phyloP scores from a whole-genome alignment of 2,113 vertebrate genomes.

The Otocyon megalotis region DNA sequence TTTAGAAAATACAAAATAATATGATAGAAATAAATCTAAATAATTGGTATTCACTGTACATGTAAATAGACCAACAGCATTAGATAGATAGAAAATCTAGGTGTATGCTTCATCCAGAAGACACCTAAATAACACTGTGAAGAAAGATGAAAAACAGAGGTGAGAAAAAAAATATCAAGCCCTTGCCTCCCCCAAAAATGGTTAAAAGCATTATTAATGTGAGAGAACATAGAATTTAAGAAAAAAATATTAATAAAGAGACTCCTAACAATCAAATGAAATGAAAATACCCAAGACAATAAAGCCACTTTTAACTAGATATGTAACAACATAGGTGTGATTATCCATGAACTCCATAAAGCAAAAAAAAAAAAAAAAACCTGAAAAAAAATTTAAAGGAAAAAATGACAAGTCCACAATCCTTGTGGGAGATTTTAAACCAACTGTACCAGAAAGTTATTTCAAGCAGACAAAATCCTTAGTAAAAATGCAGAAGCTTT shows the following conservation, averaged over 20 bases:
- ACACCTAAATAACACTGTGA: background rate
- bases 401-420: background rate
- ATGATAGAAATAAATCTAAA: constrained; percentile 15
- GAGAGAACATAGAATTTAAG: constrained; percentile 45
- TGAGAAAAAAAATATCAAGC: background rate
- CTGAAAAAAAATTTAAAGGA: background rate
- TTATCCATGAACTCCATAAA: constrained; percentile 1
- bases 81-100: background rate
- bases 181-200: background rate
- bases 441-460: background rate
- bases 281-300: background rate
- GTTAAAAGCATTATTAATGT: constrained; percentile 15
- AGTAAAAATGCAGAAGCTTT: background rate
- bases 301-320: background rate
- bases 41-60: background rate
- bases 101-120: background rate
- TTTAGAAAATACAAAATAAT: constrained; percentile 37
- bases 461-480: constrained; percentile 21
- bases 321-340: background rate
- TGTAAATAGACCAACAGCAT: background rate
- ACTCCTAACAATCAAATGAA: background rate
- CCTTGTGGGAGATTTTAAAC: background rate
- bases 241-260: constrained; percentile 22
- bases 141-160: background rate
- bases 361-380: background rate